Evolutionary conservation across 2,797 vertebrate genomes (phyloP).

Genomic region (Acanthurus lineatus): DNA sequence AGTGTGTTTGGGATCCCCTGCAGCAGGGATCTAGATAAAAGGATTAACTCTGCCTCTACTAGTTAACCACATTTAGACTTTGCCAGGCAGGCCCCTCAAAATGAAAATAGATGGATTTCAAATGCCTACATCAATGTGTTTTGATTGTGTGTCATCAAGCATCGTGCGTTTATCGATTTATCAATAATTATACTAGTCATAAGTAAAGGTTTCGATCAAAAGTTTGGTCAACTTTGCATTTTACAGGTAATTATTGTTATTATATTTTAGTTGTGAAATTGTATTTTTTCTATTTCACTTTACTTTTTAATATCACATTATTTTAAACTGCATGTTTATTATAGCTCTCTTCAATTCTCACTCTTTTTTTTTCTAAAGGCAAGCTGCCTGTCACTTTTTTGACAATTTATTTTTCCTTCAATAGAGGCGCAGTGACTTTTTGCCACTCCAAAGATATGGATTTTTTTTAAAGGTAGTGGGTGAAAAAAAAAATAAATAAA

Average conservation of each 20-base stretch:
- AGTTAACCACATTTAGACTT: slow-evolving; percentile 88
- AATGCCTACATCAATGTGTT: slow-evolving; percentile 78
- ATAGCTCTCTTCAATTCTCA: slow-evolving; percentile 16
- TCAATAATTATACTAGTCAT: slow-evolving; percentile 47
- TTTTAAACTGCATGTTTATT: slow-evolving; percentile 10
- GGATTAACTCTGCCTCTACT: slow-evolving; percentile 90
- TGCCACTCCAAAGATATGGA: not conserved
- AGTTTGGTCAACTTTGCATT: slow-evolving; percentile 5
- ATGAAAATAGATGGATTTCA: slow-evolving; percentile 85
- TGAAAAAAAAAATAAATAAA: too few relatives aligned
- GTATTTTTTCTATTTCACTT: not conserved
- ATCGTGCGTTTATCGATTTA: slow-evolving; percentile 44
- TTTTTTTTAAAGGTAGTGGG: not conserved
- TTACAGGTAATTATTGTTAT: not conserved
- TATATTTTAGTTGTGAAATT: not conserved
- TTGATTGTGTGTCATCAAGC: slow-evolving; percentile 73
- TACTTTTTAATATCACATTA: not conserved
- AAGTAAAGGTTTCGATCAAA: not conserved
- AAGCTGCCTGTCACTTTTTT: slow-evolving; percentile 13
- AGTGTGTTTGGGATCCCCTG: slow-evolving; percentile 88
- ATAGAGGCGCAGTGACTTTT: slow-evolving; percentile 9
- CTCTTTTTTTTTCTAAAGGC: slow-evolving; percentile 4
- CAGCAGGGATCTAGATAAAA: slow-evolving; percentile 90
- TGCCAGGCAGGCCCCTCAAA: slow-evolving; percentile 84
- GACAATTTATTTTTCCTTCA: not conserved